Evolutionary conservation across 2,113 vertebrate genomes (phyloP).

Genomic region (Arothron firmamentum): DNA sequence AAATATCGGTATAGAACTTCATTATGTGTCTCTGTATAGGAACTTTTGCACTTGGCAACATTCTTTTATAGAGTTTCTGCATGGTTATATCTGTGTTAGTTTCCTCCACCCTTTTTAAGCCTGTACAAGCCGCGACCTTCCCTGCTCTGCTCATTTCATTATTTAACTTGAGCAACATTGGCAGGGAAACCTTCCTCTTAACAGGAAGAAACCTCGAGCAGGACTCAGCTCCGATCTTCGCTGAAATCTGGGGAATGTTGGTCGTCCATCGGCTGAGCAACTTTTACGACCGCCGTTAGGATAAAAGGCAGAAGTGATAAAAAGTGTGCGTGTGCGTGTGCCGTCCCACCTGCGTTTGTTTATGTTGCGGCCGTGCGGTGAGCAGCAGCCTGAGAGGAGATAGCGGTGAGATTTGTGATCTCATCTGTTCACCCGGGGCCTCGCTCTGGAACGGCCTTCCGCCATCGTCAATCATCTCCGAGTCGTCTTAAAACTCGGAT

Average conservation of each 20-base stretch:
- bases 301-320: slow-evolving; percentile 23
- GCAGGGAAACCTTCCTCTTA: too few relatives aligned
- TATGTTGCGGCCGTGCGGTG: slow-evolving; percentile 10
- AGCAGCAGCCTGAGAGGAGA: slow-evolving; percentile 17
- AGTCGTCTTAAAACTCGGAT: slow-evolving; percentile 58
- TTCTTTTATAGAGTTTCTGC: too few relatives aligned
- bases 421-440: slow-evolving; percentile 58
- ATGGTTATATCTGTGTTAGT: too few relatives aligned
- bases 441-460: slow-evolving; percentile 39
- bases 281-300: slow-evolving; percentile 21
- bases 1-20: too few relatives aligned
- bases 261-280: too few relatives aligned
- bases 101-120: too few relatives aligned
- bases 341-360: slow-evolving; percentile 25
- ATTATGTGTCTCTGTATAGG: too few relatives aligned
- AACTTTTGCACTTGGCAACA: too few relatives aligned
- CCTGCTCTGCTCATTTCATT: too few relatives aligned
- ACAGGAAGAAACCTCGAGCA: too few relatives aligned
- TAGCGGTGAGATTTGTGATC: slow-evolving; percentile 65
- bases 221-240: slow-evolving; percentile 4
- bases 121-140: too few relatives aligned
- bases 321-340: slow-evolving; percentile 2
- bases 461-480: slow-evolving; percentile 67
- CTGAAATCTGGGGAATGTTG: slow-evolving; percentile 10
- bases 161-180: too few relatives aligned